Evolutionary conservation across 2,888 invertebrate genomes (phyloP).

Genomic region (Argynnis bischoffii): DNA sequence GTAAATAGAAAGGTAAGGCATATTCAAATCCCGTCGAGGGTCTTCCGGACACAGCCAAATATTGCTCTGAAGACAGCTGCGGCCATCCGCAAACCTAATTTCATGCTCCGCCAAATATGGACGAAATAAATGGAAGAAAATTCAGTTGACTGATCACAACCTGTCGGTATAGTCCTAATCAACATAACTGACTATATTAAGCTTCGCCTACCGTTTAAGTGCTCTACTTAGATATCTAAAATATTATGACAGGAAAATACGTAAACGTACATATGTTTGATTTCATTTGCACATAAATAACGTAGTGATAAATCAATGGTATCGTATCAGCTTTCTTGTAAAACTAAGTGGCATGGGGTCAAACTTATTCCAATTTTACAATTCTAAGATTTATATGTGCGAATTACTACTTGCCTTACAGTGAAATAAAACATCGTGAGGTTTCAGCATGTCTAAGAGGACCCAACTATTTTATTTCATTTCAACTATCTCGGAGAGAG

Average conservation of each 20-base stretch:
- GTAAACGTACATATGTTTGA: too few species aligned
- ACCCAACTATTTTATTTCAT: too few species aligned
- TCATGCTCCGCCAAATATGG: slow-evolving; percentile 71
- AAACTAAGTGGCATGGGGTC: too few species aligned
- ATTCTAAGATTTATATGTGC: too few species aligned
- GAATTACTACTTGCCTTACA: too few species aligned
- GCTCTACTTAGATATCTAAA: background rate
- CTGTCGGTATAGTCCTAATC: slow-evolving; percentile 14
- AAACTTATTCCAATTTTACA: too few species aligned
- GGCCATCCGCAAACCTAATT: slow-evolving; percentile 70
- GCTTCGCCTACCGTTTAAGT: slow-evolving; percentile 7
- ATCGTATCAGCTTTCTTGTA: too few species aligned
- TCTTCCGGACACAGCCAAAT: slow-evolving; percentile 42
- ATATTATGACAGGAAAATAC: background rate
- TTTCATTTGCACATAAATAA: too few species aligned
- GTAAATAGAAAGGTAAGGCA: slow-evolving; percentile 26
- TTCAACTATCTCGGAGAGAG: too few species aligned
- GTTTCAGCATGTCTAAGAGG: too few species aligned
- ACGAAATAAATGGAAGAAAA: slow-evolving; percentile 65
- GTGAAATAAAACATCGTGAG: too few species aligned
- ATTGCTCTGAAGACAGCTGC: slow-evolving; percentile 68
- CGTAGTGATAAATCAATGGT: too few species aligned
- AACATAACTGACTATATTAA: slow-evolving; percentile 8
- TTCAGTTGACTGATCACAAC: slow-evolving; percentile 26
- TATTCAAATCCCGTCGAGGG: slow-evolving; percentile 32